Evolutionary conservation across 2,797 vertebrate species (phyloP), one percentile per base, ranked within the genome.

Genomic region (Periparus ater): DNA sequence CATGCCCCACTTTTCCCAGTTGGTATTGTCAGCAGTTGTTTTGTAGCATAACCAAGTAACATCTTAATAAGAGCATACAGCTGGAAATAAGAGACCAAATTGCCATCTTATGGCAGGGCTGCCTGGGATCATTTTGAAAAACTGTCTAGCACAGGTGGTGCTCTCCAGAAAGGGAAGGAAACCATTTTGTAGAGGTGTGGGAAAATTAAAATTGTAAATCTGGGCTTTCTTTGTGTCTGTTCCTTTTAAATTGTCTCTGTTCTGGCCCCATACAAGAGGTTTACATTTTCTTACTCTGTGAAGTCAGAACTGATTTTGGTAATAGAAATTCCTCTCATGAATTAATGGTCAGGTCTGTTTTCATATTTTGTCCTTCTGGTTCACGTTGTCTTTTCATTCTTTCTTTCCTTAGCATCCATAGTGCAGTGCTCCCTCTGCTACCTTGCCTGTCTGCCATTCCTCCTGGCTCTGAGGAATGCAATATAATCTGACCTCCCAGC

Each of bases 71-170:
- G 63, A 78, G 17, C 47, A 54, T 73, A 50, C 57, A 91, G 75
- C 53, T 94, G 67, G 90, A 96, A 96, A 92, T 30, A 45, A 92
- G 79, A 93, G 72, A 93, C 25, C 26, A 96, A 95, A 94, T 89
- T 85, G 92, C 90, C 81, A 91, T 93, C 74, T 91, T 83, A 81
- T 51, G 61, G 83, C 79, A 91, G 55, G 89, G 63, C 13, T 79
- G 53, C 21, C 88, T 68, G 40, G 65, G 40, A 92, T 93, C 55
- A 7, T 57, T 93, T 94, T 3, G 80, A 96, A 93, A 47, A 68
- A 40, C 2, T 5, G 3, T 50, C 45, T 77, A 86, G 61, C 53
- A 93, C 67, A 95, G 70, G 93, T 86, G 63, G 79, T 62, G 34
- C 36, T 73, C 77, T 88, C 63, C 48, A 66, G 45, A 85, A 93